Evolutionary conservation across 2,797 vertebrate genomes (phyloP).

Genomic region (Furcifer pardalis): DNA sequence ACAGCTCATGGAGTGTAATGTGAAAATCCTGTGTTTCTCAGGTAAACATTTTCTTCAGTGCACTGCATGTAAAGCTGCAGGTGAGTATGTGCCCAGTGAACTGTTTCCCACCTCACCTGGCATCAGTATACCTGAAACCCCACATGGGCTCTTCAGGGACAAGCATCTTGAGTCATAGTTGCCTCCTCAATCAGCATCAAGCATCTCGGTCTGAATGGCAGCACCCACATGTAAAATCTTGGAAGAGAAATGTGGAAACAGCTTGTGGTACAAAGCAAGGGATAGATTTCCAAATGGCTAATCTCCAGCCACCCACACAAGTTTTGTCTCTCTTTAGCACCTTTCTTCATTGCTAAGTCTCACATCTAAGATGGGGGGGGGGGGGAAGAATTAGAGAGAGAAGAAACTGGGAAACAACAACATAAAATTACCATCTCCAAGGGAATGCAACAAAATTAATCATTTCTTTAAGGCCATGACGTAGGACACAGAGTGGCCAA

Average conservation of each 20-base stretch:
- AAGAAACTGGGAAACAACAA: constrained; percentile 53
- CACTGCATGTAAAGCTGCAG: background rate
- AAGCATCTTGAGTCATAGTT: background rate
- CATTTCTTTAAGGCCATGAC: background rate
- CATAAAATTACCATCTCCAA: background rate
- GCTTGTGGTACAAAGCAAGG: constrained; percentile 66
- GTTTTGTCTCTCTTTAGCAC: constrained; percentile 74
- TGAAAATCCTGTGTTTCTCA: background rate
- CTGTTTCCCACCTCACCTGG: background rate
- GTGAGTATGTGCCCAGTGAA: background rate
- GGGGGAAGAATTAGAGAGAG: constrained; percentile 10
- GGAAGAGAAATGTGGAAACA: constrained; percentile 52
- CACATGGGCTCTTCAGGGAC: background rate
- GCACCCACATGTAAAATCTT: constrained; percentile 6
- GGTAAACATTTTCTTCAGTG: background rate
- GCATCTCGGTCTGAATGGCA: background rate
- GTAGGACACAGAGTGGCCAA: background rate
- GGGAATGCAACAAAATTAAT: background rate
- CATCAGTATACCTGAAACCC: background rate
- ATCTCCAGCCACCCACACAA: constrained; percentile 72
- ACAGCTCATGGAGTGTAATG: background rate
- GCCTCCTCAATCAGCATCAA: background rate
- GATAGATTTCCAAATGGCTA: constrained; percentile 71
- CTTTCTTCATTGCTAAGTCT: constrained; percentile 73
- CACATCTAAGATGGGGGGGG: constrained; percentile 58